Evolutionary conservation across 1,140 invertebrate species (phyloP).

Genomic region (Protaetia brevitarsis): DNA sequence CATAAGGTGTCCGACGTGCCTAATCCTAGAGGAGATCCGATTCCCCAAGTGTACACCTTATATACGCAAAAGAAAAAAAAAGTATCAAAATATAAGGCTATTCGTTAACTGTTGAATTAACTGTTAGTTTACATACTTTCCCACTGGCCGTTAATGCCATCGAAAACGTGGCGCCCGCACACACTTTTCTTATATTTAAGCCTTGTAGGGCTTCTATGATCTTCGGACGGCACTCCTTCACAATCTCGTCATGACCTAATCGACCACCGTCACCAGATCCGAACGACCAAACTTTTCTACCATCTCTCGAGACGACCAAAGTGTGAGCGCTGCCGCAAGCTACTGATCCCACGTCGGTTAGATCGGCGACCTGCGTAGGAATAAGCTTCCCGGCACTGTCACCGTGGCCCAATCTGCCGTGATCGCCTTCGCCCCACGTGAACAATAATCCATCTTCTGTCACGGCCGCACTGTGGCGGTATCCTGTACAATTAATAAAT

Average conservation of each 20-base stretch:
- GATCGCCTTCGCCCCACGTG: slow-evolving; percentile 65
- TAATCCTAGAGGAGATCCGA: slow-evolving; percentile 58
- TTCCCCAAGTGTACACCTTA: slow-evolving; percentile 65
- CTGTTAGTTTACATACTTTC: slow-evolving; percentile 41
- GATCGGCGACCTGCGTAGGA: slow-evolving; percentile 58
- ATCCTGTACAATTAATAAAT: slow-evolving; percentile 44
- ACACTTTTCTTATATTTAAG: slow-evolving; percentile 59
- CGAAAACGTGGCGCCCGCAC: slow-evolving; percentile 59
- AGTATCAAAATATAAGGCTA: neutral
- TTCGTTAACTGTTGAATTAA: neutral
- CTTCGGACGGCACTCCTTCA: slow-evolving; percentile 58
- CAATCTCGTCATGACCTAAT: slow-evolving; percentile 60
- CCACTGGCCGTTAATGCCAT: slow-evolving; percentile 60
- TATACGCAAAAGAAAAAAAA: slow-evolving; percentile 18
- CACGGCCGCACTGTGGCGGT: slow-evolving; percentile 60
- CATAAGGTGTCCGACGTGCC: slow-evolving; percentile 57
- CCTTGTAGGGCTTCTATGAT: slow-evolving; percentile 63
- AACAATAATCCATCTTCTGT: slow-evolving; percentile 57
- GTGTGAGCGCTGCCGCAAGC: slow-evolving; percentile 65
- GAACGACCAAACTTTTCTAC: slow-evolving; percentile 65
- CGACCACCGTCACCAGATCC: slow-evolving; percentile 62
- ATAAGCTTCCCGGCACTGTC: slow-evolving; percentile 54
- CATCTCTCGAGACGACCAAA: slow-evolving; percentile 60
- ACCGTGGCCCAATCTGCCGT: slow-evolving; percentile 60
- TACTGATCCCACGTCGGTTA: slow-evolving; percentile 59